These are phyloP conservation scores for Tetraneura akinire DNA, from an alignment of 1,140 invertebrate species.

Conservation along the genomic window DNA sequence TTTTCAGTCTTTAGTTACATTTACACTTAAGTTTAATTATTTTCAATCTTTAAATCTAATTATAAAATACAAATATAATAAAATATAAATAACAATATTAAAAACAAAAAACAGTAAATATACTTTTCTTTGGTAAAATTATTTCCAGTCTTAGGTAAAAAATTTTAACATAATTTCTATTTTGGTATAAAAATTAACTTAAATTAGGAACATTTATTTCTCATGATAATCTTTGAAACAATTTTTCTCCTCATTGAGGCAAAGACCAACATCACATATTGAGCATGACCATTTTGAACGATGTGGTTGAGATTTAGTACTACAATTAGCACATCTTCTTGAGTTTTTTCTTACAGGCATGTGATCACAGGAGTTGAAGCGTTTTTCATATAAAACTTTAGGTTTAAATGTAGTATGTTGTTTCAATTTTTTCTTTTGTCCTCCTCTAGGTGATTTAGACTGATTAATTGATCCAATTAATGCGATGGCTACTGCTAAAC, in stretches of 20 bases:
- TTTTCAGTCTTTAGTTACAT: no score
- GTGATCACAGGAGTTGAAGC: background rate
- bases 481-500: background rate
- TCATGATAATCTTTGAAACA: conserved; percentile 8
- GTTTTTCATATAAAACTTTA: conserved; percentile 9
- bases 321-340: background rate
- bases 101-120: no score
- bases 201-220: no score
- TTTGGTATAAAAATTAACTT: no score
- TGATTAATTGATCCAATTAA: conserved; percentile 4
- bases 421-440: conserved; percentile 12
- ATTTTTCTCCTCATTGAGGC: conserved; percentile 26
- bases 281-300: conserved; percentile 15
- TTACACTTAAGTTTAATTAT: no score
- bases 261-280: conserved; percentile 30
- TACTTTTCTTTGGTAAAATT: no score
- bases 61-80: no score
- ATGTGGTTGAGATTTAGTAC: conserved; percentile 5
- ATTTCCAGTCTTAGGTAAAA: no score
- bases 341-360: background rate
- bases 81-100: conserved; percentile 14
- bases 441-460: background rate
- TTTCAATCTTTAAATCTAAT: no score
- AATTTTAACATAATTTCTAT: no score
- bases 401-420: background rate